A percentile compares a stretch with the other conserved stretches of the same genome.
Evolutionary conservation across 2,888 invertebrate genomes (phyloP).

Genomic region (Cactoblastis cactorum): DNA sequence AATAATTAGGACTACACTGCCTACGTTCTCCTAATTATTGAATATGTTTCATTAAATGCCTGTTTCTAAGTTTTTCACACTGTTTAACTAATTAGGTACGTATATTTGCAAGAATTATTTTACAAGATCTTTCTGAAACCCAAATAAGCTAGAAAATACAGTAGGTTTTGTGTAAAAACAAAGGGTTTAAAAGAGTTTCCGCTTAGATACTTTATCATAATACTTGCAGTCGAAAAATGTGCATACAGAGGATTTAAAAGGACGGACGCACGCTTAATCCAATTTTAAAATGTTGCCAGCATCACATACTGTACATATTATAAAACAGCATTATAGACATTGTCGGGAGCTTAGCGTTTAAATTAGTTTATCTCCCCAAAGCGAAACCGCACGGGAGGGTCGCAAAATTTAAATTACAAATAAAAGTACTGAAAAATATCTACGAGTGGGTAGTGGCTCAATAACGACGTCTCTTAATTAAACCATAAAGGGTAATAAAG

Average conservation of each 20-base stretch:
- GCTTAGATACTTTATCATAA: conserved; percentile 1
- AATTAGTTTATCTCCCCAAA: conserved; percentile 78
- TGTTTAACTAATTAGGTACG: too few relatives aligned
- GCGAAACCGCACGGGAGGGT: conserved; percentile 70
- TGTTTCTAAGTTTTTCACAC: too few relatives aligned
- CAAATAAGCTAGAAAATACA: not conserved
- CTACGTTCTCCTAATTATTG: too few relatives aligned
- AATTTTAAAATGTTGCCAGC: conserved; percentile 68
- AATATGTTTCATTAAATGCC: too few relatives aligned
- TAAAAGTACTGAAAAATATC: conserved; percentile 79
- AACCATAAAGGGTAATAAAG: conserved; percentile 74
- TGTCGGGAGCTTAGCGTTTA: conserved; percentile 75
- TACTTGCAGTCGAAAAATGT: conserved; percentile 19
- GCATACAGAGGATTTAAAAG: conserved; percentile 29
- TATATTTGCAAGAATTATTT: too few relatives aligned
- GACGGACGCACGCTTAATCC: conserved; percentile 53
- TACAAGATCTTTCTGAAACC: too few relatives aligned
- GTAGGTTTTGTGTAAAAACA: not conserved
- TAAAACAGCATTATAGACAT: conserved; percentile 55
- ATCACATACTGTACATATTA: conserved; percentile 52
- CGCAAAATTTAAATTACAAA: conserved; percentile 80
- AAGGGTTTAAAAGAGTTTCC: conserved; percentile 7
- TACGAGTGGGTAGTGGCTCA: conserved; percentile 75
- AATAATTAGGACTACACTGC: too few relatives aligned
- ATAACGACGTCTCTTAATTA: conserved; percentile 77